Conservation (phyloP, 37 sponge, comb jelly and placozoan genomes). For the Theonella swinhoei region DNA sequence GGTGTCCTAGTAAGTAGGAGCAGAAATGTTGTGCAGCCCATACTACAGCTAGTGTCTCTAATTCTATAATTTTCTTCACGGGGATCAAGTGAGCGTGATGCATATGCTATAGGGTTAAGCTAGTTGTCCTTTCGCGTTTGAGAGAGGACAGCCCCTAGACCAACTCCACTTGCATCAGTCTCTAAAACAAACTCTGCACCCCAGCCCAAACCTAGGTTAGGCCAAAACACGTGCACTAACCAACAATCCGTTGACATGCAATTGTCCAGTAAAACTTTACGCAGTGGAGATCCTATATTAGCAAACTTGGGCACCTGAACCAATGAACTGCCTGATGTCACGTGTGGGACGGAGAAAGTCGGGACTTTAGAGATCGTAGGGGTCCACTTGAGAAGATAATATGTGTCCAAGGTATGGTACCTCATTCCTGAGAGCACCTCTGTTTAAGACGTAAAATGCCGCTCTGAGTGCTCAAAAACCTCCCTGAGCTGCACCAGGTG, state of each 20-base stretch:
- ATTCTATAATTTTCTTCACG: constrained; percentile 32
- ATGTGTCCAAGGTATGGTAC: constrained; percentile 11
- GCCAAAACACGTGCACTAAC: no score
- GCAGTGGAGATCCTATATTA: constrained; percentile 17
- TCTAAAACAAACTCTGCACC: no score
- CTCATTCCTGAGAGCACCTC: constrained; percentile 17
- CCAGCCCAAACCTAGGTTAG: neutral
- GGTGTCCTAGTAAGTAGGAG: constrained; percentile 31
- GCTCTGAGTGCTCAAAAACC: constrained; percentile 31
- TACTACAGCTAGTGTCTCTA: no score
- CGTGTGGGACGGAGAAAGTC: neutral
- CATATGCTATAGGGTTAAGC: constrained; percentile 31
- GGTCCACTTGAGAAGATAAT: neutral
- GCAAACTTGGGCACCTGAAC: constrained; percentile 16
- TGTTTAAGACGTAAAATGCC: constrained; percentile 21
- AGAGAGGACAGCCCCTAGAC: no score
- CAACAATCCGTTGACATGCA: constrained; percentile 21
- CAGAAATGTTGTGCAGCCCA: no score
- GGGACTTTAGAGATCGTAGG: constrained; percentile 1
- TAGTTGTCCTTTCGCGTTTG: no score
- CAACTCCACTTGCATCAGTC: no score
- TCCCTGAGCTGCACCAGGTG: constrained; percentile 26
- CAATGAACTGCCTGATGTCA: constrained; percentile 25
- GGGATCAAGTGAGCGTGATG: neutral
- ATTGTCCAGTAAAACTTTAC: constrained; percentile 31